Conservation (phyloP, 2,888 invertebrate species). For the Phoronis australis region DNA sequence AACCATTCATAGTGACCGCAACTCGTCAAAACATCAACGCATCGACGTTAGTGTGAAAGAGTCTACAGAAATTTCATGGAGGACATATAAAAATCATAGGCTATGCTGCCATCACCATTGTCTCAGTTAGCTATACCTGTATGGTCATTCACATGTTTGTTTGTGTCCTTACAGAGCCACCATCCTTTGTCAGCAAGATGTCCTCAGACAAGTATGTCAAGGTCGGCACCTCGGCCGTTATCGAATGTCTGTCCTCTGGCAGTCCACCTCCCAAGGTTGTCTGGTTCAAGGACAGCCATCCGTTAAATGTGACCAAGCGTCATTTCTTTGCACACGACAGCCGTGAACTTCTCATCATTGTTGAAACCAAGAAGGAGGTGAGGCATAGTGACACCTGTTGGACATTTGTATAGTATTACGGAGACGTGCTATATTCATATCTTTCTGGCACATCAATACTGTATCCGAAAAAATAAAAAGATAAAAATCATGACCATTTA, state of each 20-base stretch:
- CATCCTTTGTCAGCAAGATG: conserved; percentile 80
- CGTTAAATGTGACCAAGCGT: conserved; percentile 69
- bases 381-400: conserved; percentile 85
- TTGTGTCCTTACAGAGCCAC: conserved; percentile 63
- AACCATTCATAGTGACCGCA: too few relatives aligned
- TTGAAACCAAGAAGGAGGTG: conserved; percentile 71
- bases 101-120: neutral
- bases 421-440: too few relatives aligned
- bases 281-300: conserved; percentile 80
- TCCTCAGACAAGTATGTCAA: conserved; percentile 71
- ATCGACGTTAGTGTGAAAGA: too few relatives aligned
- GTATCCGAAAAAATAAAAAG: too few relatives aligned
- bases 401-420: too few relatives aligned
- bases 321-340: conserved; percentile 81
- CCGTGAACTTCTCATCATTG: conserved; percentile 83
- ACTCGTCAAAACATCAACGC: too few relatives aligned
- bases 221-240: conserved; percentile 76
- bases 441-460: too few relatives aligned
- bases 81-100: too few relatives aligned
- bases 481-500: too few relatives aligned
- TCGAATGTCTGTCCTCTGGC: conserved; percentile 82
- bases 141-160: neutral
- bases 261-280: conserved; percentile 72
- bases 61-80: too few relatives aligned
- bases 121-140: neutral